Percentiles rank a stretch among this genome's conserved stretches.
phyloP scores from a whole-genome alignment of 2,888 invertebrate species.

The Drosophila anomelani region DNA sequence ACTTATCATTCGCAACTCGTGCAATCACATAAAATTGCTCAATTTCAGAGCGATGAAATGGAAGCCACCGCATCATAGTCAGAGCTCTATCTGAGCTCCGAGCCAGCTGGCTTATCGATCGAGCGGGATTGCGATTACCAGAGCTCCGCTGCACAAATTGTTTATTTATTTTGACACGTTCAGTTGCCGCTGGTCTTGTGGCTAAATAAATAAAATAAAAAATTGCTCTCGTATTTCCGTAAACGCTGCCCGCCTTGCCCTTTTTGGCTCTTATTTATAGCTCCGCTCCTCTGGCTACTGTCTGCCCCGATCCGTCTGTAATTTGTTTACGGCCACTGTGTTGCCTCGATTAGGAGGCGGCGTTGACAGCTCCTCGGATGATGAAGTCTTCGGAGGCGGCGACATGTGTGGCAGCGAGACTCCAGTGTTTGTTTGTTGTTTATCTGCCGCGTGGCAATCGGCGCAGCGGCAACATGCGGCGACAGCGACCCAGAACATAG shows the following conservation, averaged over 20 bases:
- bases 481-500: constrained; percentile 23
- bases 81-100: neutral
- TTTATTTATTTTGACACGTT: constrained; percentile 74
- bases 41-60: constrained; percentile 6
- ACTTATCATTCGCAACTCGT: constrained; percentile 12
- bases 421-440: constrained; percentile 17
- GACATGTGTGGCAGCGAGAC: constrained; percentile 43
- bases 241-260: constrained; percentile 30
- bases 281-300: constrained; percentile 16
- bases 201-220: constrained; percentile 33
- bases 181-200: constrained; percentile 25
- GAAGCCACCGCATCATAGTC: constrained; percentile 6
- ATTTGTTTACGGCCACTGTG: constrained; percentile 80
- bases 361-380: constrained; percentile 72
- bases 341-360: constrained; percentile 66
- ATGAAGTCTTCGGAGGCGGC: constrained; percentile 61
- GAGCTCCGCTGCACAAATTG: constrained; percentile 39
- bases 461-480: constrained; percentile 48
- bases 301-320: constrained; percentile 58
- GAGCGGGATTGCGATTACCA: constrained; percentile 11
- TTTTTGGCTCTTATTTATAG: constrained; percentile 30
- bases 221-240: constrained; percentile 33
- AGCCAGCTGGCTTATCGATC: constrained; percentile 24
- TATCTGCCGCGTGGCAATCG: constrained; percentile 66
- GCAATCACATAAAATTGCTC: constrained; percentile 6